phyloP scores from a whole-genome alignment of 92 coral and sea anemone species.

The Zoanthus sansibaricus region DNA sequence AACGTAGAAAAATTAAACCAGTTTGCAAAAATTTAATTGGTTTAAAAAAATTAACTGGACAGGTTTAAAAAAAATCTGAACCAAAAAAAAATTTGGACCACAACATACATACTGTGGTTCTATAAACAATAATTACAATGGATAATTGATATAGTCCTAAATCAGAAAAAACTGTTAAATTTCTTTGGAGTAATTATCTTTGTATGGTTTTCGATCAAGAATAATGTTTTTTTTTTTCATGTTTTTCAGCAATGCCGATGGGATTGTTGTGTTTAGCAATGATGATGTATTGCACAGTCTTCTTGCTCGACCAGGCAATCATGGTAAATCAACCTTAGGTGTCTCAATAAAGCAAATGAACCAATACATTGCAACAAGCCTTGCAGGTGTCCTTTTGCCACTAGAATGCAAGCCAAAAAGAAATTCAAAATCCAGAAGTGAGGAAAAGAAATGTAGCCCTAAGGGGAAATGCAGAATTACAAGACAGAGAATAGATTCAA shows the following conservation, averaged over 20 bases:
- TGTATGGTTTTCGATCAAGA: no score
- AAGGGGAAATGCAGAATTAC: background rate
- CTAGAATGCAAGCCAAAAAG: slow-evolving; percentile 76
- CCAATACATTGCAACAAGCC: slow-evolving; percentile 72
- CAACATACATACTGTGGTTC: no score
- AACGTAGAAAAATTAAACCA: no score
- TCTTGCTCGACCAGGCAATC: slow-evolving; percentile 54
- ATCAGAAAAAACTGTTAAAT: background rate
- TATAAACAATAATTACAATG: no score
- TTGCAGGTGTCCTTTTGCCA: slow-evolving; percentile 84
- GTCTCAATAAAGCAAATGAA: slow-evolving; percentile 86
- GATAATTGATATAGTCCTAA: no score
- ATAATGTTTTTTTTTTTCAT: background rate
- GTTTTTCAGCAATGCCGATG: slow-evolving; percentile 79
- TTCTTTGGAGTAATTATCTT: background rate
- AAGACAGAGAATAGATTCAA: background rate
- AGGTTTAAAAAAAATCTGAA: no score
- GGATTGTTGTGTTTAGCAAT: slow-evolving; percentile 77
- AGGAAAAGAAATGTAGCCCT: slow-evolving; percentile 9
- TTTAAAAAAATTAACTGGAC: no score
- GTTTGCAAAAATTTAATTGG: no score
- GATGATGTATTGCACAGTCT: slow-evolving; percentile 85
- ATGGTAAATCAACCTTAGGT: slow-evolving; percentile 41
- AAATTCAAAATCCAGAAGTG: slow-evolving; percentile 14
- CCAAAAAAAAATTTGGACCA: no score